Percentiles rank a stretch among this genome's conserved stretches.
Evolutionary conservation across 1,140 invertebrate genomes (phyloP).

Genomic region (Drosophila tristis): DNA sequence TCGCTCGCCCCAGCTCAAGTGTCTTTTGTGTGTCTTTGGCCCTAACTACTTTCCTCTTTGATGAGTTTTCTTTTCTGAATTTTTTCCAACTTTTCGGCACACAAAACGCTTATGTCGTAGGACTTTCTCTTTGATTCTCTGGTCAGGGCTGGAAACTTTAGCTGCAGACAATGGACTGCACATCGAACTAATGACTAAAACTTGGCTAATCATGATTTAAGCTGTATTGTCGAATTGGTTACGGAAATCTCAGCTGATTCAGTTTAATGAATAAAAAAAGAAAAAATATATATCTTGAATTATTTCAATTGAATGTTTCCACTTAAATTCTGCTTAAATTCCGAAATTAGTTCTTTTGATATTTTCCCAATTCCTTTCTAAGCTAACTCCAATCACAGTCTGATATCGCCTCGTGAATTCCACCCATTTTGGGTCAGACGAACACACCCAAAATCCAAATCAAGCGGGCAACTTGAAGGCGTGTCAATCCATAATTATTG

Average conservation of each 20-base stretch:
- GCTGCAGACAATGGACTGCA: constrained; percentile 14
- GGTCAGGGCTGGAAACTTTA: not conserved
- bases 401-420: not conserved
- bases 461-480: constrained; percentile 16
- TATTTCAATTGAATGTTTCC: too few relatives aligned
- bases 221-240: not conserved
- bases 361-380: not conserved
- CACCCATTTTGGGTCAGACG: constrained; percentile 7
- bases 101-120: constrained; percentile 34
- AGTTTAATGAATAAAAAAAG: too few relatives aligned
- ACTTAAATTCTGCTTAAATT: too few relatives aligned
- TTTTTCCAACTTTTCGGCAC: constrained; percentile 32
- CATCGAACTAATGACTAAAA: constrained; percentile 28
- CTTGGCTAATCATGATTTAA: constrained; percentile 36
- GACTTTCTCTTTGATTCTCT: constrained; percentile 63
- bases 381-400: not conserved
- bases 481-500: constrained; percentile 37
- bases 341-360: too few relatives aligned
- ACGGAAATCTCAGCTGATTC: too few relatives aligned
- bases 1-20: constrained; percentile 44
- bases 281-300: too few relatives aligned
- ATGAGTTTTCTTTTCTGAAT: constrained; percentile 68
- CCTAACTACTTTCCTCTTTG: constrained; percentile 72
- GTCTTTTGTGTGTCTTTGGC: constrained; percentile 56
- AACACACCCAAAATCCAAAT: constrained; percentile 8